Evolutionary conservation across 2,888 invertebrate genomes (phyloP), one percentile per base, ranked within the genome.

Genomic region (Sicus ferrugineus): DNA sequence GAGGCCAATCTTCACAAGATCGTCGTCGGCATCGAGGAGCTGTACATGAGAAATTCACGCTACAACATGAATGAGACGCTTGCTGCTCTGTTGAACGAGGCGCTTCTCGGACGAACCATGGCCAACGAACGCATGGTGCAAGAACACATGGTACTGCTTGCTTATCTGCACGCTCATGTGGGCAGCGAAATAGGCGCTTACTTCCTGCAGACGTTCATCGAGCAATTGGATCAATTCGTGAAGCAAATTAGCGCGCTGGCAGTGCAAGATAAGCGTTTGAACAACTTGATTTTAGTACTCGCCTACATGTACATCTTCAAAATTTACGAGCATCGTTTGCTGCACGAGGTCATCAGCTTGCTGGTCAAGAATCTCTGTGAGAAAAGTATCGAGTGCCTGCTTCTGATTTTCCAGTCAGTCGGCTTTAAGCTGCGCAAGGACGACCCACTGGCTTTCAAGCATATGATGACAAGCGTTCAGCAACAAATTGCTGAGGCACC

Each of bases 111-210:
- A 0, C 81, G 87, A 3, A 87, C 89, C 0, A 78, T 87, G 26
- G 88, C 92, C 2, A 92, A 94, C 0, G 92, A 93, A 76, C 86
- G 94, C 30, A 87, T 97, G 79, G 87, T 94, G 0, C 89, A 93
- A 21, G 97, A 98, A 78, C 92, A 96, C 79, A 90, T 93, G 31
- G 90, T 96, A 76, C 83, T 98, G 0, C 87, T 98, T 16, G 89
- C 94, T 0, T 89, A 95, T 73, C 84, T 97, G 34, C 96, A 97
- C 83, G 93, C 94, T 0, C 96, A 96, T 83, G 89, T 98, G 48
- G 97, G 95, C 16, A 90, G 90, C 3, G 97, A 98, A 89, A 90
- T 98, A 64, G 96, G 95, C 9, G 94, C 95, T 0, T 91, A 93
- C 84, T 94, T 97, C 82, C 85, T 97, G 9, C 93, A 97, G 85